Base-by-base conservation (phyloP, 2,888 invertebrate genomes). In the Trichogramma evanescens region DNA sequence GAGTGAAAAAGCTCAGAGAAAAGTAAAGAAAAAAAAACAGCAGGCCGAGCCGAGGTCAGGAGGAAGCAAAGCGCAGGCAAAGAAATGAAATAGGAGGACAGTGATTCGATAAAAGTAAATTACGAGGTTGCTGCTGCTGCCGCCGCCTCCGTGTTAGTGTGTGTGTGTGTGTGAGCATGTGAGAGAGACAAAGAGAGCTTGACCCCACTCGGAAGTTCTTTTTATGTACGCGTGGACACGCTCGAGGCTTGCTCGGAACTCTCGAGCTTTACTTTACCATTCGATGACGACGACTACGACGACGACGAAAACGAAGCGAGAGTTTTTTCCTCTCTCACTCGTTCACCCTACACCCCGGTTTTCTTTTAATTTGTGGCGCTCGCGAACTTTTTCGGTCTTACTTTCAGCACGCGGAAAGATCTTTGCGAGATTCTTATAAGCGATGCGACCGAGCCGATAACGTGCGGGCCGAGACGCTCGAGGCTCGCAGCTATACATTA, bases 81-180 rank as follows among this genome's bases (percentile, higher is more conserved):
- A 54, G 38, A 26, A 46, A 8, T 46, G 59, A 45, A 45, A 13
- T 45, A 56, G 63, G 59, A 55, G 52, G 62, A 63, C 63, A 58
- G 56, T 60, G 62, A 55, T 63, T 67, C 67, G 66, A 69, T 68
- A 65, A 68, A 67, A 64, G 66, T 69, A 67, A 67, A 69, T 68
- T 69, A 68, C 64, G 63, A 63, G 55, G 57, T 38, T 56, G 63
- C 57, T 50, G 57, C 60, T 62, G 58, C 13, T 13, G 13, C 13
- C 13, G 13, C 13, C 13, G 13, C 26, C 26, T 26, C 26, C 26
- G 26, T 26, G 26, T 3, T 26, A 1, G 26, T 26, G 26, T 26
- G 26, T 26, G 26, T 26, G 26, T 26, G 3, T 26, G 26, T 26
- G 26, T 26, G 26, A 26, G 3, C 3, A 26, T 26, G 26, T 26